Conservation (phyloP, 2,888 invertebrate species). For the Brachylomia viminalis region DNA sequence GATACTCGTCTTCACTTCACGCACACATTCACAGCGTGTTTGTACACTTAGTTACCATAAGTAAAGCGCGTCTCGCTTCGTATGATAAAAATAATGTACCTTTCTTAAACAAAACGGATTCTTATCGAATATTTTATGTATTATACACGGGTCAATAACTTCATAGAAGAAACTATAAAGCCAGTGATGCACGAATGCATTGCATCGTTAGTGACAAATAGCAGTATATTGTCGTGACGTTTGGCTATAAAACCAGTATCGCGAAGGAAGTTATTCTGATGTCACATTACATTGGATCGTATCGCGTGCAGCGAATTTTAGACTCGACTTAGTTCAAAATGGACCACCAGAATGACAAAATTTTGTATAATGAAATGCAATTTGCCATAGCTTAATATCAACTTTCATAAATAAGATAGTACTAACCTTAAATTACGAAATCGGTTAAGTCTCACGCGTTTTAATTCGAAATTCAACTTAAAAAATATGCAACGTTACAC, state of each 20-base stretch:
- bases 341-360: not conserved
- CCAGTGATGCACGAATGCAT: conserved; percentile 3
- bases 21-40: no score
- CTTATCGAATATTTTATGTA: not conserved
- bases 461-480: not conserved
- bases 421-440: not conserved
- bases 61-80: not conserved
- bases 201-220: conserved; percentile 2
- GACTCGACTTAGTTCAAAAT: not conserved
- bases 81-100: not conserved
- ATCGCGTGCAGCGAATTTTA: not conserved
- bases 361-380: conserved; percentile 21
- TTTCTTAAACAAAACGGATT: conserved; percentile 10
- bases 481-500: conserved; percentile 16
- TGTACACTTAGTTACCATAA: not conserved
- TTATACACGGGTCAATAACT: not conserved
- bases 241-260: conserved; percentile 1
- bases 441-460: conserved; percentile 13
- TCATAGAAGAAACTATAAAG: not conserved
- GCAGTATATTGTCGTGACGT: not conserved
- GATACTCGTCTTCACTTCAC: not conserved
- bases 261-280: not conserved
- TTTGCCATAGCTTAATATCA: conserved; percentile 11
- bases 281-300: not conserved
- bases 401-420: conserved; percentile 17